A percentile compares a stretch with the other conserved stretches of the same genome.
Evolutionary conservation across 2,888 invertebrate genomes (phyloP).

Genomic region (Philonicus albiceps): DNA sequence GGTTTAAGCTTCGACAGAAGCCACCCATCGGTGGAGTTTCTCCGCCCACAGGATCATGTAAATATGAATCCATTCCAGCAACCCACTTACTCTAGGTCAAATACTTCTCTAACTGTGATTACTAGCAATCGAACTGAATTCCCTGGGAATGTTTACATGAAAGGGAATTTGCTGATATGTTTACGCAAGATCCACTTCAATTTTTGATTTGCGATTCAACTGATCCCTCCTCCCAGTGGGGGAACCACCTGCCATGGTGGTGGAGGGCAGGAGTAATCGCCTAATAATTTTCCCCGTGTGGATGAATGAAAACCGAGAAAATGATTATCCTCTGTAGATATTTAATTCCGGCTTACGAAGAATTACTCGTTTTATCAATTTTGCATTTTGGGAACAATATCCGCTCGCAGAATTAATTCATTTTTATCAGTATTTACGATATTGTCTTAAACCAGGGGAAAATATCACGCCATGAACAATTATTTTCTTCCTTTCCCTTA

Average conservation of each 20-base stretch:
- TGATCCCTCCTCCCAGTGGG: not conserved
- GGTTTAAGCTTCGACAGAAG: not conserved
- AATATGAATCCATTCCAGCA: not conserved
- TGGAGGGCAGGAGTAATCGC: not conserved
- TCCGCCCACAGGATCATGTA: not conserved
- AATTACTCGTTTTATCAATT: not conserved
- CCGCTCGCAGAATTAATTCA: not conserved
- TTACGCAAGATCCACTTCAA: conserved; percentile 26
- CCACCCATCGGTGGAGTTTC: not conserved
- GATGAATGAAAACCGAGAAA: not conserved
- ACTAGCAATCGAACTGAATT: conserved; percentile 6
- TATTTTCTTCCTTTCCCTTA: not conserved
- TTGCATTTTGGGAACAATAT: not conserved
- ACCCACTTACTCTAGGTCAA: conserved; percentile 8
- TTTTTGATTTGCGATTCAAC: not conserved
- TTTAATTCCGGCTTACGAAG: not conserved
- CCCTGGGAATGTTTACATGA: conserved; percentile 23
- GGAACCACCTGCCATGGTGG: not conserved
- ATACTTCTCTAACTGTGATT: conserved; percentile 14
- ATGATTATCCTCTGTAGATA: not conserved
- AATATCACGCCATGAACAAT: not conserved
- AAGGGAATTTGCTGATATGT: conserved; percentile 4
- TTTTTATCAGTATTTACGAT: not conserved
- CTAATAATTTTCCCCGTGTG: not conserved
- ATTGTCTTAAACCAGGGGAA: not conserved